Base-by-base conservation (phyloP, 2,888 invertebrate genomes). In the Caenorhabditis parvicauda region DNA sequence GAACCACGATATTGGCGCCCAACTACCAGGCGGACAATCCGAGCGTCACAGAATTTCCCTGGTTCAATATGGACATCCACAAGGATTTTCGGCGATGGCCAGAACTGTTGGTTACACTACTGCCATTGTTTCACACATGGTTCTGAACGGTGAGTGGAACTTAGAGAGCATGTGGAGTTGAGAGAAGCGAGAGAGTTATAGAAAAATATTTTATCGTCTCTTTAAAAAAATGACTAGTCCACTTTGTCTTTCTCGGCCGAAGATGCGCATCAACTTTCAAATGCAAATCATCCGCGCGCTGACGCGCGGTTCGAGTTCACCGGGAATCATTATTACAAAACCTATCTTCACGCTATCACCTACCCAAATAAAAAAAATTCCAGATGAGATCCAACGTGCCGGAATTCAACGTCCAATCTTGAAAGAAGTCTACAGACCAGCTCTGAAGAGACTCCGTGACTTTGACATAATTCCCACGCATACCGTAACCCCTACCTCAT, bases 111-210 rank as follows among this genome's bases (percentile, higher is more conserved):
- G 92, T 22, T 91, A 88, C 84, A 96, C 89, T 0, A 89, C 93
- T 5, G 98, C 92, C 21, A 96, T 98, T 74, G 93, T 95, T 1
- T 88, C 92, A 0, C 93, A 93, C 84, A 99, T 98, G 98, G 87
- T 98, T 61, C 85, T 98, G 14, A 92, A 94, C 83, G 95, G 94
- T 90, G n/a, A 24, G 47, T 32, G 14, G 9, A 32, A 12, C n/a
- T n/a, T n/a, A n/a, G n/a, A n/a, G n/a, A n/a, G n/a, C n/a, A n/a
- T n/a, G n/a, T n/a, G n/a, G n/a, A n/a, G n/a, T n/a, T n/a, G n/a
- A n/a, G n/a, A n/a, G n/a, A n/a, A n/a, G n/a, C n/a, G n/a, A n/a
- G n/a, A n/a, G n/a, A n/a, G n/a, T n/a, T n/a, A n/a, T n/a, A n/a
- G n/a, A n/a, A n/a, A n/a, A n/a, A n/a, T n/a, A n/a, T n/a, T n/a